phyloP scores from a whole-genome alignment of 2,797 vertebrate species.

The Gastrophryne carolinensis region DNA sequence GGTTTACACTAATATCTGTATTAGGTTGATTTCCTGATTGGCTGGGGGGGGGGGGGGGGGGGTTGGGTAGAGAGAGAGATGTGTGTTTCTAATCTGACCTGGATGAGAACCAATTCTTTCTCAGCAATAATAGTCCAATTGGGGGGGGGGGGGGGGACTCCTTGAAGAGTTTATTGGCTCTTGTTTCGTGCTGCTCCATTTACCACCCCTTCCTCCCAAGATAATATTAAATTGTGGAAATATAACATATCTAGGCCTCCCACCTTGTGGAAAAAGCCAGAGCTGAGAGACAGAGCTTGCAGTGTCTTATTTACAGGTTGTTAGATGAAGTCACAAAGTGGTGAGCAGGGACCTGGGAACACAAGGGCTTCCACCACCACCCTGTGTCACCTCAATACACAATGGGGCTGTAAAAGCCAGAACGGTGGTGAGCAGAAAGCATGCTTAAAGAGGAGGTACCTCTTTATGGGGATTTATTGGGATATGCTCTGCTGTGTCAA shows the following conservation, averaged over 20 bases:
- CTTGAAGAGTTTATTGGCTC: conserved; percentile 41
- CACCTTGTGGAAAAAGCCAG: conserved; percentile 28
- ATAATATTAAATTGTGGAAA: conserved; percentile 49
- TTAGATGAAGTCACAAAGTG: conserved; percentile 19
- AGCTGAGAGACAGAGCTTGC: neutral
- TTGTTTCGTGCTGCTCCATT: conserved; percentile 31
- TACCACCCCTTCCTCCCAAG: conserved; percentile 50
- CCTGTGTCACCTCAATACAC: conserved; percentile 9
- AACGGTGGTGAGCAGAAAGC: too few species aligned
- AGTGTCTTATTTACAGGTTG: neutral
- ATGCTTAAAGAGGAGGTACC: too few species aligned
- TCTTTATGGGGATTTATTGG: too few species aligned
- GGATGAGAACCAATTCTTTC: conserved; percentile 44
- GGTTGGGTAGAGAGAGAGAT: too few species aligned
- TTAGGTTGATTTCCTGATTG: conserved; percentile 40
- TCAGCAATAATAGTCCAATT: conserved; percentile 38
- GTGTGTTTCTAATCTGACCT: conserved; percentile 45
- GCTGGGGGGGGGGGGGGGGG: neutral
- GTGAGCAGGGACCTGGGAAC: neutral
- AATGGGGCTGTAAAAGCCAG: too few species aligned
- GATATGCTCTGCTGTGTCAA: too few species aligned
- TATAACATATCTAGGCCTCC: conserved; percentile 39
- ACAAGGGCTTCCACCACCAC: conserved; percentile 19
- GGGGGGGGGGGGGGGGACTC: too few species aligned
- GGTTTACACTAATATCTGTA: conserved; percentile 30